These are phyloP conservation scores for Cyanoderma ruficeps DNA, from an alignment of 2,113 vertebrate species.

Conservation along the genomic window DNA sequence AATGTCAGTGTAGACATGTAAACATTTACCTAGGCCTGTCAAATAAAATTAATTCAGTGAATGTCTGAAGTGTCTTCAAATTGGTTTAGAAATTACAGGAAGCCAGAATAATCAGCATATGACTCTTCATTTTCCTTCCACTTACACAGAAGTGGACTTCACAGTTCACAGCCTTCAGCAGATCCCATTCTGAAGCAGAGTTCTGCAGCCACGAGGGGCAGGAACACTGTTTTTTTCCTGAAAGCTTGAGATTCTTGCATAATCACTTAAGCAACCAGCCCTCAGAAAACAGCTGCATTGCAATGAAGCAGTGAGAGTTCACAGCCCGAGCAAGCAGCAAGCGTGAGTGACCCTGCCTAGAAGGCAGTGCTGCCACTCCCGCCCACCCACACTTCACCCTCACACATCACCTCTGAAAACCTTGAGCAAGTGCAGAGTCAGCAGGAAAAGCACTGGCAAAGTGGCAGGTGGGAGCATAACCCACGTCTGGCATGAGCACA, in stretches of 20 bases:
- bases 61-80: neutral
- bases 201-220: neutral
- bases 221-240: neutral
- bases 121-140: neutral
- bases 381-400: neutral
- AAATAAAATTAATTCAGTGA: neutral
- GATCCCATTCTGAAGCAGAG: neutral
- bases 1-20: neutral
- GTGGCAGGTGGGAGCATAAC: neutral
- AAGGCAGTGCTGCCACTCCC: neutral
- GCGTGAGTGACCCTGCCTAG: neutral
- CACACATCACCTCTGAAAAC: neutral
- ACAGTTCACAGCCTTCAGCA: neutral
- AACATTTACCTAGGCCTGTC: neutral
- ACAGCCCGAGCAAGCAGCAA: neutral
- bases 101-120: neutral
- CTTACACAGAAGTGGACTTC: neutral
- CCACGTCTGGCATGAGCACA: neutral
- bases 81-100: neutral
- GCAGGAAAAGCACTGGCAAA: accelerated
- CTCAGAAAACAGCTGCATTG: neutral
- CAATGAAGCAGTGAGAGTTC: neutral
- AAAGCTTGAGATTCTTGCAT: neutral
- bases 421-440: neutral
- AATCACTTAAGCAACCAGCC: neutral